These are phyloP conservation scores for Pontoporia blainvillei DNA, from an alignment of 2,113 vertebrate genomes.

Conservation along the genomic window DNA sequence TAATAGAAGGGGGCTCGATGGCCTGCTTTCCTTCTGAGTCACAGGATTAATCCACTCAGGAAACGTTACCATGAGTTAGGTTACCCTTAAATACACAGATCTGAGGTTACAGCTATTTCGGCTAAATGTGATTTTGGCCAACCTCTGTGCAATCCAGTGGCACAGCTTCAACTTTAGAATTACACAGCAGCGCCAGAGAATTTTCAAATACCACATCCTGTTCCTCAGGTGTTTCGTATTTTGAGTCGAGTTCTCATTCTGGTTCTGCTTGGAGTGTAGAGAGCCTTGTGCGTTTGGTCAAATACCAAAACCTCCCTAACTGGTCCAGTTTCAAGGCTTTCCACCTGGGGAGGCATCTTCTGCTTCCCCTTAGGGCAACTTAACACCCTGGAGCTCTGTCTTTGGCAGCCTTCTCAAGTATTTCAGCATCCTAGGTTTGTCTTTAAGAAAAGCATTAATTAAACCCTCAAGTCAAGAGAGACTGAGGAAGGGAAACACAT, in stretches of 20 bases:
- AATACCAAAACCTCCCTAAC: neutral
- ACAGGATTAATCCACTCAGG: neutral
- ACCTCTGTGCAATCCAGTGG: neutral
- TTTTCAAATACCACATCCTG: conserved; percentile 2
- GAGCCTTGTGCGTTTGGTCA: neutral
- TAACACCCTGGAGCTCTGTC: neutral
- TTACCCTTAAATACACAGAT: neutral
- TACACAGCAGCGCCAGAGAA: neutral
- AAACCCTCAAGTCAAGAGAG: neutral
- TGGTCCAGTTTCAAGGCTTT: neutral
- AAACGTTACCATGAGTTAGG: neutral
- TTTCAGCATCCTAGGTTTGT: neutral
- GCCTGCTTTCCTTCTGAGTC: neutral
- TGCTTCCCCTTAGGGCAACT: neutral
- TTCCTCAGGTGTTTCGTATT: conserved; percentile 34
- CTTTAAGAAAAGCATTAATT: neutral
- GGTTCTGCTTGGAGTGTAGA: neutral
- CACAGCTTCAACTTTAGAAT: neutral
- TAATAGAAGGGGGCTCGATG: neutral
- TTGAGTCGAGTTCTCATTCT: neutral
- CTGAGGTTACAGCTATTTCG: neutral
- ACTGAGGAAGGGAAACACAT: neutral
- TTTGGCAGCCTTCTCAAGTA: neutral
- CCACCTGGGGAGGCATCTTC: neutral
- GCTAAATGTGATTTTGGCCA: neutral